Percentiles rank a stretch among this genome's conserved stretches.
Evolutionary conservation across 2,888 invertebrate genomes (phyloP).

Genomic region (Latheticus oryzae): DNA sequence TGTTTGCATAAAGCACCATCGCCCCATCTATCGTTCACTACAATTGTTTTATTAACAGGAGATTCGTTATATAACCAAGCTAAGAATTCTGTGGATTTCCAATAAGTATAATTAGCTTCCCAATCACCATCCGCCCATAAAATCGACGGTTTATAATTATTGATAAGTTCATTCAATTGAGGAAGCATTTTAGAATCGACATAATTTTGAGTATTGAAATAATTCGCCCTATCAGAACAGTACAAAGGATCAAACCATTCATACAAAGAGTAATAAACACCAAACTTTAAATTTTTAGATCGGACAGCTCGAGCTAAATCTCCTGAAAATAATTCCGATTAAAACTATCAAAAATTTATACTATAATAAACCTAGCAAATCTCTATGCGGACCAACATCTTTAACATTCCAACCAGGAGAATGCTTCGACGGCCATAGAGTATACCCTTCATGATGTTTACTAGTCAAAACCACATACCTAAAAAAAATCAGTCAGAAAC

Average conservation of each 20-base stretch:
- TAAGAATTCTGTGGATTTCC: conserved; percentile 85
- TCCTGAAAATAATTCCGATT: conserved; percentile 62
- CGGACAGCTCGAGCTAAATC: conserved; percentile 78
- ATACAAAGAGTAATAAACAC: conserved; percentile 84
- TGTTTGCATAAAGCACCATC: conserved; percentile 81
- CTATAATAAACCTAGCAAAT: conserved; percentile 69
- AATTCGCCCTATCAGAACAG: conserved; percentile 72
- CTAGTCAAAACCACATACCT: conserved; percentile 86
- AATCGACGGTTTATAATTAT: conserved; percentile 77
- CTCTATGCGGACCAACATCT: conserved; percentile 56
- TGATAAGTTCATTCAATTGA: conserved; percentile 81
- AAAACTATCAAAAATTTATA: background rate
- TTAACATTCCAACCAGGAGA: conserved; percentile 87
- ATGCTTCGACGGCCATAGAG: conserved; percentile 82
- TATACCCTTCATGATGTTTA: conserved; percentile 90
- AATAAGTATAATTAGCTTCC: conserved; percentile 85
- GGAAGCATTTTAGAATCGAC: conserved; percentile 78
- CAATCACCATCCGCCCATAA: conserved; percentile 96
- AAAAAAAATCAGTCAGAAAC: conserved; percentile 40
- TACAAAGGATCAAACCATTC: conserved; percentile 91
- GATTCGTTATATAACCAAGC: conserved; percentile 94
- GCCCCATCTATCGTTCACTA: conserved; percentile 97
- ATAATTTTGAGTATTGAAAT: conserved; percentile 74
- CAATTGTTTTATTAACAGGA: conserved; percentile 87
- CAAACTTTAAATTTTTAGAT: conserved; percentile 75